Evolutionary conservation across 2,113 vertebrate species (phyloP).

Genomic region (Rissa tridactyla): DNA sequence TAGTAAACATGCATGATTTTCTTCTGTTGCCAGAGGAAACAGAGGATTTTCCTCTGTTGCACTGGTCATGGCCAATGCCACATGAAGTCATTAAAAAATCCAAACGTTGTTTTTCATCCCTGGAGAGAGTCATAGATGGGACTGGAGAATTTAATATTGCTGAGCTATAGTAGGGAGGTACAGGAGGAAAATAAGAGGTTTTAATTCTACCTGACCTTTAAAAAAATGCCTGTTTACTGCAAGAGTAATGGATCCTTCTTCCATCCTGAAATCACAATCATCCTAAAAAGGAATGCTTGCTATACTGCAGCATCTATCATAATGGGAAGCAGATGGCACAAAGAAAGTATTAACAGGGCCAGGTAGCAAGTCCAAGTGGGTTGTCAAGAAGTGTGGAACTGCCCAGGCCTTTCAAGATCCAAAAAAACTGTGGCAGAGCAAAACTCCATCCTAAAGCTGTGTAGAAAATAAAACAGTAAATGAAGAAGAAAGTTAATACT

Average conservation of each 20-base stretch:
- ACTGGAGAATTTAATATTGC: neutral
- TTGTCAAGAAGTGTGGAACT: neutral
- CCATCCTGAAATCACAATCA: neutral
- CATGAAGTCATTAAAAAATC: neutral
- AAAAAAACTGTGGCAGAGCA: neutral
- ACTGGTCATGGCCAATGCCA: neutral
- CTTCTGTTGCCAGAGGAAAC: neutral
- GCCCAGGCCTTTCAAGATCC: neutral
- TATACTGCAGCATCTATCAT: neutral
- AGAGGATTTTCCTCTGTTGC: neutral
- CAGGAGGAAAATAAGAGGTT: neutral
- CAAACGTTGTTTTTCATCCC: neutral
- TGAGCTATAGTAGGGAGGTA: neutral
- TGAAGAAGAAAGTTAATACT: neutral
- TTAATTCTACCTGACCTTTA: neutral
- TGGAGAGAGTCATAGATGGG: neutral
- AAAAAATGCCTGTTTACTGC: neutral
- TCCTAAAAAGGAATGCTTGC: neutral
- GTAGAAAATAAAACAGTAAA: neutral
- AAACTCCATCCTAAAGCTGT: neutral
- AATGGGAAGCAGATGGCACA: neutral
- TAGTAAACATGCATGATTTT: neutral
- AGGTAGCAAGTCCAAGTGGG: neutral
- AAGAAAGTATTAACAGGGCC: neutral
- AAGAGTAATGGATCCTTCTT: neutral